Base-by-base conservation (phyloP, 2,888 invertebrate species). In the Hydrotaea diabolus region DNA sequence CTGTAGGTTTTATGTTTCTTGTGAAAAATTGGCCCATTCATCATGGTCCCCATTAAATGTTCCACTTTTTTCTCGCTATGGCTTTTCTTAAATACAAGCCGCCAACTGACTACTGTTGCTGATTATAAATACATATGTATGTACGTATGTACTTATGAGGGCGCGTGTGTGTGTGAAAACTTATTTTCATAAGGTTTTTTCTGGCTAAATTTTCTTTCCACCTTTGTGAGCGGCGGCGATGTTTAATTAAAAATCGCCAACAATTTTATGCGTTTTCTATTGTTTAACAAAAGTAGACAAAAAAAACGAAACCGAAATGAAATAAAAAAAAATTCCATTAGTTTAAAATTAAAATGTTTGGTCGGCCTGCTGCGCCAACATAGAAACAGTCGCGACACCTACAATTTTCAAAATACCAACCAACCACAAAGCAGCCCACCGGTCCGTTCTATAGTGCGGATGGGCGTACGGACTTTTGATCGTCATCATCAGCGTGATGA, bases 321-420 rank as follows among this genome's bases (percentile, higher is more conserved):
- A n/a, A n/a, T 43, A 43, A 31, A 13, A 49, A 55, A 55, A 55
- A 17, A 21, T 55, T 55, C 21, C 55, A 55, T 55, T 55, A 19
- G 21, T 55, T 55, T 55, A 21, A 55, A 55, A 55, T 55, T 9
- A 55, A 55, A 55, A 49, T n/a, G 49, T 49, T 15, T n/a, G 49
- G 15, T n/a, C n/a, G 31, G 31, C 7, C 31, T 31, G 31, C 31
- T 31, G 2, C 7, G 31, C 39, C 8, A 13, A 39, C 39, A 39
- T 39, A 39, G 39, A 39, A 39, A 39, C 39, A 11, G 13, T 8
- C 39, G 39, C 3, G 39, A 39, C 39, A 11, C n/a, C n/a, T n/a
- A n/a, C n/a, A n/a, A n/a, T n/a, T n/a, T n/a, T n/a, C n/a, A n/a
- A n/a, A n/a, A n/a, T n/a, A n/a, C n/a, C n/a, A n/a, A n/a, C n/a